Conservation (phyloP, 2,888 invertebrate genomes). For the Drosophila paucipuncta region DNA sequence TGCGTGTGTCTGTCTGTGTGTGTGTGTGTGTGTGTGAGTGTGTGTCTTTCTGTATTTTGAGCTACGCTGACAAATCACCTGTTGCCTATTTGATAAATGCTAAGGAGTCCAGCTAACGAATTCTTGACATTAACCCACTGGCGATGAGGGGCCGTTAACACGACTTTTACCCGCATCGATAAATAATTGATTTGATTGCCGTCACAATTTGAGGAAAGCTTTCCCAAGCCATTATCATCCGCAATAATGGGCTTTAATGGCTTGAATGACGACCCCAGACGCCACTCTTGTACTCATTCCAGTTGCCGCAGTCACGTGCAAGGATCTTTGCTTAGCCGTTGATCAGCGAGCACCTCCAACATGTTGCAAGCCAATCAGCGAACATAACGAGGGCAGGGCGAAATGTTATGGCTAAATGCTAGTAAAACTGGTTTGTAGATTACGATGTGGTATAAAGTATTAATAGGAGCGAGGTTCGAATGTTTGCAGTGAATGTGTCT, state of each 20-base stretch:
- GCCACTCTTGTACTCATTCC: slow-evolving; percentile 13
- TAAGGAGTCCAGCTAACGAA: slow-evolving; percentile 24
- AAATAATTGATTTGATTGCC: slow-evolving; percentile 78
- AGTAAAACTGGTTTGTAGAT: neutral
- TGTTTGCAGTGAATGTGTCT: neutral
- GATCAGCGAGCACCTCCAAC: slow-evolving; percentile 41
- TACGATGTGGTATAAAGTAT: neutral
- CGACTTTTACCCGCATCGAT: slow-evolving; percentile 70
- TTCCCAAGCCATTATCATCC: slow-evolving; percentile 56
- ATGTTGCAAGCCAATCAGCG: slow-evolving; percentile 39
- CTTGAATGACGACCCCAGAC: slow-evolving; percentile 30
- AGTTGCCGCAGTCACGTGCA: slow-evolving; percentile 35
- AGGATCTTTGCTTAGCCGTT: slow-evolving; percentile 43
- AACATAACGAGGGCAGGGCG: slow-evolving; percentile 23
- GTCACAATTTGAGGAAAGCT: slow-evolving; percentile 65
- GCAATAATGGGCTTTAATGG: slow-evolving; percentile 54
- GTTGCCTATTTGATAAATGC: slow-evolving; percentile 48
- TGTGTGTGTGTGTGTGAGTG: slow-evolving; percentile 3
- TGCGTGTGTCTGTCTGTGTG: neutral
- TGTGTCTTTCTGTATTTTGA: slow-evolving; percentile 6
- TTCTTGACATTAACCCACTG: slow-evolving; percentile 55
- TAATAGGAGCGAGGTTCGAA: neutral
- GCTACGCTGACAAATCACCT: slow-evolving; percentile 56
- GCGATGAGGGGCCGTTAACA: slow-evolving; percentile 48
- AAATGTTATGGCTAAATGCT: neutral